These are phyloP conservation scores for Metallyticus violacea DNA, from an alignment of 2,888 invertebrate species.

Conservation along the genomic window DNA sequence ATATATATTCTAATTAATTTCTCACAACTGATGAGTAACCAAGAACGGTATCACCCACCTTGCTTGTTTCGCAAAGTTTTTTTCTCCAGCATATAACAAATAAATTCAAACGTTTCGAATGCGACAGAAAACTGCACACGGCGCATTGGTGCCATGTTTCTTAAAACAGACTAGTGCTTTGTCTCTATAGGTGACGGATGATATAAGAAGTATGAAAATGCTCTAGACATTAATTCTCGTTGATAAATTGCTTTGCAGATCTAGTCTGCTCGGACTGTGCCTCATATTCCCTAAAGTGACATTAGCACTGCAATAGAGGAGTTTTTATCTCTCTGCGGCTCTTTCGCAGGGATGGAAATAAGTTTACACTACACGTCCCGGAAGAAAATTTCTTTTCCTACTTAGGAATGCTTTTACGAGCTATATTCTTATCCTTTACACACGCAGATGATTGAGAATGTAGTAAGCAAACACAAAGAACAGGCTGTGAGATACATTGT, in stretches of 20 bases:
- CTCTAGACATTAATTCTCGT: neutral
- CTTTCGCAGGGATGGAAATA: neutral
- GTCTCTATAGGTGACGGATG: neutral
- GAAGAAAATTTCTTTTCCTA: neutral
- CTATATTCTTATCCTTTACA: too few relatives aligned
- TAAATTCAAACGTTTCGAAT: too few relatives aligned
- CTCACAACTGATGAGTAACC: too few relatives aligned
- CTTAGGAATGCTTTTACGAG: neutral
- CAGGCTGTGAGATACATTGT: too few relatives aligned
- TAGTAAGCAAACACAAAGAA: too few relatives aligned
- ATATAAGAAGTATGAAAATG: neutral
- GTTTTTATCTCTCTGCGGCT: neutral
- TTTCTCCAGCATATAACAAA: too few relatives aligned
- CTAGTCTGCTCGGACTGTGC: neutral
- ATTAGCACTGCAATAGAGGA: neutral
- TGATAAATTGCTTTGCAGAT: neutral
- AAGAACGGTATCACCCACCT: too few relatives aligned
- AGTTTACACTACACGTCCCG: neutral
- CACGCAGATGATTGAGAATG: too few relatives aligned
- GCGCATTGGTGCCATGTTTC: neutral
- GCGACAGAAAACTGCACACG: neutral
- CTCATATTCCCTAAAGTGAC: neutral
- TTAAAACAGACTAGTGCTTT: neutral
- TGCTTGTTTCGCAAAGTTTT: too few relatives aligned
- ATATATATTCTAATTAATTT: too few relatives aligned